phyloP scores from a whole-genome alignment of 1,140 invertebrate species.

The Halesus radiatus region DNA sequence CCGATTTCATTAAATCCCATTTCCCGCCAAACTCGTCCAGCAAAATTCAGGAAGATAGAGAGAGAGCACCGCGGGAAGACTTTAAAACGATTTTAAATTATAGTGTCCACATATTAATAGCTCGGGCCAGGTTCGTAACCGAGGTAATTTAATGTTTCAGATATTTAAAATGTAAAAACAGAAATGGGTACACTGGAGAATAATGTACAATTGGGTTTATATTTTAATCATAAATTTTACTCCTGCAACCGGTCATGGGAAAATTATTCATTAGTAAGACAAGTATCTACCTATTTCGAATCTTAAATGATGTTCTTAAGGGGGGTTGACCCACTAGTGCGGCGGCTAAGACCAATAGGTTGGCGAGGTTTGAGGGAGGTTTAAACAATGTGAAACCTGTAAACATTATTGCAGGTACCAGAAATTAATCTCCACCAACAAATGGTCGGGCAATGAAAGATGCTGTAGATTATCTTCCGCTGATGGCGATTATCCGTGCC shows the following conservation, averaged over 20 bases:
- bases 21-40: slow-evolving; percentile 27
- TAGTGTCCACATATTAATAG: slow-evolving; percentile 3
- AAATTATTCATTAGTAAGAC: no score
- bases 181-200: neutral
- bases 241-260: no score
- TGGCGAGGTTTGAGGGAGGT: neutral
- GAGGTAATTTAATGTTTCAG: slow-evolving; percentile 1
- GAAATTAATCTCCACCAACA: neutral
- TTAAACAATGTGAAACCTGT: slow-evolving; percentile 38
- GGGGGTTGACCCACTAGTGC: no score
- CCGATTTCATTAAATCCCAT: slow-evolving; percentile 53
- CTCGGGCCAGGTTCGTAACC: neutral
- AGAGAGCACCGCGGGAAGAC: neutral
- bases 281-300: no score
- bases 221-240: no score
- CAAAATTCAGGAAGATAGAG: slow-evolving; percentile 8
- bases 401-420: slow-evolving; percentile 18
- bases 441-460: neutral
- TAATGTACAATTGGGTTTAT: no score
- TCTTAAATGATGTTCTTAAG: no score
- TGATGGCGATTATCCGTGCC: no score
- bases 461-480: no score
- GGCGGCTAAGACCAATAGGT: neutral
- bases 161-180: neutral
- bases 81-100: slow-evolving; percentile 4